phyloP scores from a whole-genome alignment of 2,888 invertebrate genomes.

The Agrotis exclamationis region DNA sequence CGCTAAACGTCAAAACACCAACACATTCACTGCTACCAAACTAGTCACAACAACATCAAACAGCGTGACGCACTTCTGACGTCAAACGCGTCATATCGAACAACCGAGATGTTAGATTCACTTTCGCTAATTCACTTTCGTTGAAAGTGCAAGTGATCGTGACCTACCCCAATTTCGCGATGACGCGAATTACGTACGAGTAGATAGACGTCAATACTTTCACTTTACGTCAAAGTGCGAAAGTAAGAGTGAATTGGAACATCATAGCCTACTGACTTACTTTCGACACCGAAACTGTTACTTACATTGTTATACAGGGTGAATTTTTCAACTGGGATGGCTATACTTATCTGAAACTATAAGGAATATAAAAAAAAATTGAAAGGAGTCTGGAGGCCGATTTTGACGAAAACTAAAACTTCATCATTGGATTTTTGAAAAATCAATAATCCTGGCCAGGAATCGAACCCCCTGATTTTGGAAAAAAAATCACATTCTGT shows the following conservation, averaged over 20 bases:
- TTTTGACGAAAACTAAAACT: too few species aligned
- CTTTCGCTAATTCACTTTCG: conserved; percentile 77
- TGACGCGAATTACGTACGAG: conserved; percentile 67
- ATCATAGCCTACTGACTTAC: conserved; percentile 69
- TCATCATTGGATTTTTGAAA: too few species aligned
- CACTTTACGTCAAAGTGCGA: conserved; percentile 61
- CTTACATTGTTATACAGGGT: conserved; percentile 40
- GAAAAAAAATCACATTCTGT: too few species aligned
- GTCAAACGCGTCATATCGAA: conserved; percentile 46
- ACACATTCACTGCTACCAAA: conserved; percentile 14
- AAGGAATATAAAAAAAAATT: too few species aligned
- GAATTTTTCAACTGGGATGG: too few species aligned
- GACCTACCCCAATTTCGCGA: conserved; percentile 71
- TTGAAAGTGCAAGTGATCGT: conserved; percentile 79
- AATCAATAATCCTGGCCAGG: too few species aligned
- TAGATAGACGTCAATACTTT: conserved; percentile 69
- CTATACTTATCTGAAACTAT: too few species aligned
- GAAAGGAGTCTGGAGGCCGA: too few species aligned
- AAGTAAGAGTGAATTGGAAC: conserved; percentile 71
- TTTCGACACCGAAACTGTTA: conserved; percentile 58
- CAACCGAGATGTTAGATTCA: conserved; percentile 62
- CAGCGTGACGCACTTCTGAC: conserved; percentile 43
- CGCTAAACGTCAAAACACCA: conserved; percentile 6
- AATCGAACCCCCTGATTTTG: too few species aligned
- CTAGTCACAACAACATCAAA: conserved; percentile 16